Conservation (phyloP, 2,797 vertebrate species). For the Vultur gryphus region DNA sequence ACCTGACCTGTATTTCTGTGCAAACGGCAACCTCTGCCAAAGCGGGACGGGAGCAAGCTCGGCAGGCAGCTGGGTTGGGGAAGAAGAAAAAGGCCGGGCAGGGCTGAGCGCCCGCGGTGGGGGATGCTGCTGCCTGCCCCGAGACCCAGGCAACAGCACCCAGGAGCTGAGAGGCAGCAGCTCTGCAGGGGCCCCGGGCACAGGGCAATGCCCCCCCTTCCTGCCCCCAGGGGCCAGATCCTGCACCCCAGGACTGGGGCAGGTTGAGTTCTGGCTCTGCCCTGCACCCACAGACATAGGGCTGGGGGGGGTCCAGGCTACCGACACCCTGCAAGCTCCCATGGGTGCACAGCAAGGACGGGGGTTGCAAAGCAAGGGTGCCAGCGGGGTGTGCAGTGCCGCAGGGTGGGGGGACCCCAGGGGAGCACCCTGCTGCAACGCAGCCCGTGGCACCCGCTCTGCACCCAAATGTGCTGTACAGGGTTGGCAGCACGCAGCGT, state of each 20-base stretch:
- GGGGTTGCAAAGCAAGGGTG: neutral
- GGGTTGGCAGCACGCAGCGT: neutral
- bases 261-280: neutral
- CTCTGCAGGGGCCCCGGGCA: neutral
- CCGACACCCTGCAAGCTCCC: neutral
- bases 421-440: accelerated
- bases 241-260: neutral
- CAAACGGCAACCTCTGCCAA: neutral
- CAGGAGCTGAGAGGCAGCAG: neutral
- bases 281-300: neutral
- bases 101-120: neutral
- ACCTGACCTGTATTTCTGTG: neutral
- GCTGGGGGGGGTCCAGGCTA: too few relatives aligned
- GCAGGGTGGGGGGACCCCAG: too few relatives aligned
- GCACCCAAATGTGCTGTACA: neutral
- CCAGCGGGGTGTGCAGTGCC: neutral
- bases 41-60: accelerated
- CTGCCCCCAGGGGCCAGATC: neutral
- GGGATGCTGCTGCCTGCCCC: neutral
- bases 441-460: accelerated
- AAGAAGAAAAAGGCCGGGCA: neutral
- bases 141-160: neutral
- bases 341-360: accelerated
- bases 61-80: neutral
- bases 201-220: neutral